A percentile compares a stretch with the other conserved stretches of the same genome.
phyloP scores from a whole-genome alignment of 2,113 vertebrate species.

The Drymodes brunneopygia region DNA sequence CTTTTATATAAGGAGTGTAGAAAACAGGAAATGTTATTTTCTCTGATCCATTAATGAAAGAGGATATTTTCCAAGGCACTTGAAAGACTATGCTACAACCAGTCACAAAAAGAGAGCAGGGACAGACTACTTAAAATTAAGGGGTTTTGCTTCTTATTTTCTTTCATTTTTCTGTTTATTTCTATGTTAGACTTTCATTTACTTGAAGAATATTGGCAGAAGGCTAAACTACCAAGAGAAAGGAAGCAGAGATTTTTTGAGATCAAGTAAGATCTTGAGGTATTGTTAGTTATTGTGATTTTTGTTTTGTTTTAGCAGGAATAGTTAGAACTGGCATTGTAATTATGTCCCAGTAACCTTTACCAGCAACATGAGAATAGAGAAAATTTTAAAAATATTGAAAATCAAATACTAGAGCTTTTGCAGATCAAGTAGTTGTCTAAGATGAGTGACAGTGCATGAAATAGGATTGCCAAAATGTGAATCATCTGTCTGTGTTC shows the following conservation, averaged over 20 bases:
- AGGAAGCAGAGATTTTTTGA: background rate
- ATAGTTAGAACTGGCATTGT: background rate
- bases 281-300: background rate
- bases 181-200: background rate
- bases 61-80: background rate
- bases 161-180: background rate
- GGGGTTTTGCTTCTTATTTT: rapidly evolving
- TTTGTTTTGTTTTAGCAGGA: background rate
- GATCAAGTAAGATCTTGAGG: background rate
- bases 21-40: background rate
- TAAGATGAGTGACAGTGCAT: background rate
- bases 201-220: background rate
- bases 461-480: slow-evolving; percentile 19
- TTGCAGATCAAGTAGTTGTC: background rate
- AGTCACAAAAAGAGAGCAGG: background rate
- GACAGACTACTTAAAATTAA: background rate
- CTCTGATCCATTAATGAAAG: background rate
- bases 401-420: background rate
- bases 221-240: background rate
- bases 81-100: background rate
- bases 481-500: background rate
- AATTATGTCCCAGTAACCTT: background rate
- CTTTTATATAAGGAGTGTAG: background rate
- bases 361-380: background rate
- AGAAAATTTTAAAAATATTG: background rate